Percentiles rank a stretch among this genome's conserved stretches.
Conservation (phyloP, 2,888 invertebrate genomes). For the Ptychoptera contaminata region DNA sequence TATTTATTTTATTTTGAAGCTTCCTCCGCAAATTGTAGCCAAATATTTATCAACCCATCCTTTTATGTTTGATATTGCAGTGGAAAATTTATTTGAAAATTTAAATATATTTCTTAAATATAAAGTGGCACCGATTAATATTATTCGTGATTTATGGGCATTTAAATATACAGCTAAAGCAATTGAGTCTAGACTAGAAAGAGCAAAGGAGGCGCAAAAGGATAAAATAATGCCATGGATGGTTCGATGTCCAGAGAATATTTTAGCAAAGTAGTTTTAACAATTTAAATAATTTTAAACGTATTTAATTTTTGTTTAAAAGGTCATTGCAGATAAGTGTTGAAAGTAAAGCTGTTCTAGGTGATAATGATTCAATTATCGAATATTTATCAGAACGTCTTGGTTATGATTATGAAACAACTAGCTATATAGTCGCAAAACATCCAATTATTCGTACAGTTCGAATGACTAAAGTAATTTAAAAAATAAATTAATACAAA, state of each 20-base stretch:
- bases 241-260: constrained; percentile 42
- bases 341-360: constrained; percentile 33
- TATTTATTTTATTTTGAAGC: constrained; percentile 2
- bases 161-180: constrained; percentile 40
- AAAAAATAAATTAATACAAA: neutral
- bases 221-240: constrained; percentile 47
- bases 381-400: constrained; percentile 38
- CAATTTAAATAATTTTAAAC: neutral
- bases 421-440: constrained; percentile 35
- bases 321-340: constrained; percentile 23
- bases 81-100: constrained; percentile 36
- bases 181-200: constrained; percentile 35
- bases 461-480: constrained; percentile 38
- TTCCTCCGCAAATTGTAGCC: constrained; percentile 30
- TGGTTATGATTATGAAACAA: constrained; percentile 30
- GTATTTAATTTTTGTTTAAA: constrained; percentile 15
- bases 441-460: constrained; percentile 38
- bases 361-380: constrained; percentile 33
- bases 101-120: constrained; percentile 36
- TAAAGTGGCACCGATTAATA: constrained; percentile 36
- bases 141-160: constrained; percentile 46
- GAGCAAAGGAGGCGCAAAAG: constrained; percentile 33
- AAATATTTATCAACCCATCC: constrained; percentile 34
- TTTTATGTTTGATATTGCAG: constrained; percentile 39
- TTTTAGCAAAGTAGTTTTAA: constrained; percentile 35